Conservation (phyloP, 2,113 vertebrate genomes). For the Clupea harengus region DNA sequence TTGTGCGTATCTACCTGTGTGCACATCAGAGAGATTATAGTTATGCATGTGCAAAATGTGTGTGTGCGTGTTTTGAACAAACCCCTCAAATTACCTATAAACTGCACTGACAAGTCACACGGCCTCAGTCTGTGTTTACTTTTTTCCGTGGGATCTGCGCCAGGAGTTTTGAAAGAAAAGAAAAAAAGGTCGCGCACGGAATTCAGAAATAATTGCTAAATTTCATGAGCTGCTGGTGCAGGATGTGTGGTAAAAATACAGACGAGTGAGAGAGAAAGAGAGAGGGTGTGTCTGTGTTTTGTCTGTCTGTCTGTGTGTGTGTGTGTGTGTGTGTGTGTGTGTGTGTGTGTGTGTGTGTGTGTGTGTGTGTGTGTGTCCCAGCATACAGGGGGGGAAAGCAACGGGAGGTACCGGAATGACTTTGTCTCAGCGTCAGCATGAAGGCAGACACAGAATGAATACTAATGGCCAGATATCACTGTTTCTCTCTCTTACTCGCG, state of each 20-base stretch:
- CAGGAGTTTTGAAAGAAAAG: background rate
- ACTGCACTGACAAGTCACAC: background rate
- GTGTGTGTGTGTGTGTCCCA: constrained; percentile 23
- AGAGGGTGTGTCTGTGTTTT: background rate
- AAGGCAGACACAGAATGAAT: constrained; percentile 30
- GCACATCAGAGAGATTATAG: no score
- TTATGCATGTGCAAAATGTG: no score
- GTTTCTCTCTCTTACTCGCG: background rate
- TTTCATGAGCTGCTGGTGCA: constrained; percentile 47
- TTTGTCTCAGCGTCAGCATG: constrained; percentile 36
- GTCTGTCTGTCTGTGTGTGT: background rate
- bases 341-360: background rate
- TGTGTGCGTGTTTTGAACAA: background rate
- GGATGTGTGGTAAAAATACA: constrained; percentile 17
- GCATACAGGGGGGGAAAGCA: constrained; percentile 24
- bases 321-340: background rate
- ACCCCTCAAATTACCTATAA: background rate
- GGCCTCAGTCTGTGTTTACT: background rate
- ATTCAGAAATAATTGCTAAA: constrained; percentile 46
- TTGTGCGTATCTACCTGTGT: no score
- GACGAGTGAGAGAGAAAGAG: background rate
- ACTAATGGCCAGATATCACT: constrained; percentile 31
- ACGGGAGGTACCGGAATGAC: constrained; percentile 36
- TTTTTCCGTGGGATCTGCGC: background rate
- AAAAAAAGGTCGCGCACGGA: background rate